Evolutionary conservation across 2,113 vertebrate genomes (phyloP), one percentile per base, ranked within the genome.

Genomic region (Gobio gobio): DNA sequence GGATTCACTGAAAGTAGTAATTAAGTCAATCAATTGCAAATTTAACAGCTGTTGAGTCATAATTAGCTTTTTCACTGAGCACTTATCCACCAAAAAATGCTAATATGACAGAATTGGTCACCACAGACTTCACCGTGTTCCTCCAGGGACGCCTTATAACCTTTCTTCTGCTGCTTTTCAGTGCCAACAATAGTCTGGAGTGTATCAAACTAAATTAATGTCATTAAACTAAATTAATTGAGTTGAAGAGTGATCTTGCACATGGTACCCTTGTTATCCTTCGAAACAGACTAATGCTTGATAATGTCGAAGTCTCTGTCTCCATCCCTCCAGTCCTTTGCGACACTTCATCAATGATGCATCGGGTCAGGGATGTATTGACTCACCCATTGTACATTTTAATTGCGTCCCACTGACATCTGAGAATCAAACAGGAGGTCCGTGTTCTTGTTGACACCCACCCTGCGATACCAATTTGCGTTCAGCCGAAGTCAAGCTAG

Each of bases 11-110:
- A 49, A 76, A 64, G 40, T 49, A 76, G 40, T 84, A 76, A 84
- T 84, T 84, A 76, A 84, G 54, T 75, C 56, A 64, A 63, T 63
- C 43, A 75, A 36, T 76, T 84, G 56, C 24, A 59, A 64, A 84
- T 51, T 84, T 58, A 84, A 40, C 82, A 84, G 82, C 72, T 84
- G 82, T 84, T 76, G 56, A 33, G 40, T 22, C 72, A 84, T 75
- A 49, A 74, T 61, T 47, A 61, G 36, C 58, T 83, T 76, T 66
- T 81, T 83, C 54, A 61, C 56, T 26, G 40, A 58, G n/a, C 49
- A 40, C 68, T 82, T 83, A 83, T 74, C 82, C 36, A 74, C 24
- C 45, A 54, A 75, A 74, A 73, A 75, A 83, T 74, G 40, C 64
- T 82, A 82, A 47, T 61, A 75, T 58, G 66, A 73, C n/a, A 70